Evolutionary conservation across 2,797 vertebrate species (phyloP).

Genomic region (Spea hammondii): DNA sequence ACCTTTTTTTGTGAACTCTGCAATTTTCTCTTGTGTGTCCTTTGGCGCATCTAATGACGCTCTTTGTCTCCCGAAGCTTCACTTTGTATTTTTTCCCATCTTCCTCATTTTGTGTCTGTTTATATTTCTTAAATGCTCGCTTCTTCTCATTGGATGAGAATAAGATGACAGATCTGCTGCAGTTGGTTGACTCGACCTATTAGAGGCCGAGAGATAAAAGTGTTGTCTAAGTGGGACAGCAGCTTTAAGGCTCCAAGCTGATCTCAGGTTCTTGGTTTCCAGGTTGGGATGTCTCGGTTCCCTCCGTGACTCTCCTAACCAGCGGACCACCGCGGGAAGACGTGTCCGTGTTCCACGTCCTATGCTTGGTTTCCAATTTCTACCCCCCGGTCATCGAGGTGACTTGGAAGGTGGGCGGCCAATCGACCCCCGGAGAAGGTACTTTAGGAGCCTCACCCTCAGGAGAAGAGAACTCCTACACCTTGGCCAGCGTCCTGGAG

Average conservation of each 20-base stretch:
- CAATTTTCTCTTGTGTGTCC: no score
- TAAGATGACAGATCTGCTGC: no score
- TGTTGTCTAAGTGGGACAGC: not conserved
- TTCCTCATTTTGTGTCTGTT: no score
- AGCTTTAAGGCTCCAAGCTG: not conserved
- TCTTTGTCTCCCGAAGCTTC: no score
- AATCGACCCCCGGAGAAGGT: not conserved
- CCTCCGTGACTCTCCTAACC: slow-evolving; percentile 25
- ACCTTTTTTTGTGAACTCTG: no score
- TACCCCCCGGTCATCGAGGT: slow-evolving; percentile 38
- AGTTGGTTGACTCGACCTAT: no score
- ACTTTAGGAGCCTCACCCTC: not conserved
- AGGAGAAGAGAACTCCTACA: slow-evolving; percentile 9
- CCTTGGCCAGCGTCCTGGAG: slow-evolving; percentile 10
- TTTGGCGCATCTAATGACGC: no score
- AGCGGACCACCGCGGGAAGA: not conserved
- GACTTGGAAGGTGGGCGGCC: slow-evolving; percentile 20
- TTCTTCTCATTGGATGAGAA: no score
- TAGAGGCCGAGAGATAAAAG: not conserved
- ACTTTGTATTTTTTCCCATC: no score
- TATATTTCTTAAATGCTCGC: no score
- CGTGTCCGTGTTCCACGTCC: not conserved
- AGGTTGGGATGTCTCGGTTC: slow-evolving; percentile 16
- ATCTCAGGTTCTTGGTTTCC: not conserved
- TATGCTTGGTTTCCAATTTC: slow-evolving; percentile 23